Percentiles rank a stretch among this genome's conserved stretches.
These are phyloP conservation scores for Chrysomallon squamiferum DNA, from an alignment of 1,140 invertebrate genomes.

Conservation along the genomic window DNA sequence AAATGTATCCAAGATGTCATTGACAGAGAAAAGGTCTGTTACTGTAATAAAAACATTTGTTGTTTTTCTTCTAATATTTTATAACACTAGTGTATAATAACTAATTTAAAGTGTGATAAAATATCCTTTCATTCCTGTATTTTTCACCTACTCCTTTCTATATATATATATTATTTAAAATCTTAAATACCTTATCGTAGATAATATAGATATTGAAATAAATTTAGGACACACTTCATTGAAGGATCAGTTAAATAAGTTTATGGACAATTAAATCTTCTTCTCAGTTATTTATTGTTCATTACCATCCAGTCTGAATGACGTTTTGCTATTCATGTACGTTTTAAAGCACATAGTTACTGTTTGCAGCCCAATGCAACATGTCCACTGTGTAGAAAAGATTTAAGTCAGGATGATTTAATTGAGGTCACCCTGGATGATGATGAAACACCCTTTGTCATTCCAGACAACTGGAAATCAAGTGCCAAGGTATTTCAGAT, in stretches of 20 bases:
- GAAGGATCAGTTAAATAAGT: not conserved
- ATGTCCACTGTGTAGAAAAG: constrained; percentile 43
- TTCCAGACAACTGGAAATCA: constrained; percentile 31
- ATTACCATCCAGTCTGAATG: not conserved
- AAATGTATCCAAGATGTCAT: constrained; percentile 41
- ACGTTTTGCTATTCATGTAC: not conserved
- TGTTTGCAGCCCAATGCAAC: constrained; percentile 14
- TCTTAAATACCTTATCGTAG: too few relatives aligned
- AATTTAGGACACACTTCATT: too few relatives aligned
- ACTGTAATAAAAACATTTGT: constrained; percentile 10
- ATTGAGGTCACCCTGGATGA: constrained; percentile 31
- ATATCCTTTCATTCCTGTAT: too few relatives aligned
- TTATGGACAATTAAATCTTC: not conserved
- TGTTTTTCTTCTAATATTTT: not conserved
- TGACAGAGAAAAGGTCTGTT: constrained; percentile 33
- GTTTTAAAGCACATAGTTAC: not conserved
- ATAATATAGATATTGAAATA: too few relatives aligned
- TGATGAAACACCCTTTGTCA: not conserved
- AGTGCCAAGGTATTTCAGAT: constrained; percentile 45
- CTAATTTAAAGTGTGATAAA: not conserved
- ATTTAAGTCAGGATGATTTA: constrained; percentile 22
- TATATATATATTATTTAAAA: too few relatives aligned
- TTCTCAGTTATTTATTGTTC: not conserved
- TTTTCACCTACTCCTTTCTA: not conserved
- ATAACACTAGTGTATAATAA: not conserved